Evolutionary conservation across 2,888 invertebrate species (phyloP), one percentile per base, ranked within the genome.

Genomic region (Bhutanitis thaidina): DNA sequence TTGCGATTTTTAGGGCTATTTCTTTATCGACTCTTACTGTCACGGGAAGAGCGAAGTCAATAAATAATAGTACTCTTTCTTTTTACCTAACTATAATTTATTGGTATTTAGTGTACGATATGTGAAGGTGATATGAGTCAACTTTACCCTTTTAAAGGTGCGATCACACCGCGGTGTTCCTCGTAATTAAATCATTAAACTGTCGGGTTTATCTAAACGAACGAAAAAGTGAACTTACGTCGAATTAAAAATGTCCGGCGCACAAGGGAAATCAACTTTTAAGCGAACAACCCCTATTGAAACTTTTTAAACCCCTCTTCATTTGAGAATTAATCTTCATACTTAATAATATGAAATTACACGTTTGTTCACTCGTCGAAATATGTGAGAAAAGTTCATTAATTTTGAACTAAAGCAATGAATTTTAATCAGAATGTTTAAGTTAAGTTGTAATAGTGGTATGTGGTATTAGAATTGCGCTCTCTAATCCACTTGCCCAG

Each of bases 211-310:
- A 40, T 40, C 30, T 20, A 5, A 20, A 4, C 41, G 30, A 50
- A 30, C 37, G 14, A 38, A 43, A 43, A 39, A 38, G 15, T 12
- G 0, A 34, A 32, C 13, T 43, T 39, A 10, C 15, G 27, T 25
- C 12, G 29, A 34, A 50, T 44, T 34, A 34, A 38, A 34, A 30
- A 44, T 14, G 32, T 37, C 15, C 12, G 2, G 25, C 12, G 13
- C 49, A 34, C 49, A 12, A 13, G 49, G 49, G 49, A 50, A 50
- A 50, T 50, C 43, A 50, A 43, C 12, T 15, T 30, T 38, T 43
- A 38, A 25, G 20, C 25, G 14, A 15, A 10, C 14, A 34, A 44
- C 37, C 43, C 27, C 25, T 29, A 27, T 44, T 27, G 5, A 38
- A 49, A 39, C 32, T 34, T 50, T 49, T 38, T 34, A 36, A 37